A percentile compares a stretch with the other conserved stretches of the same genome.
Evolutionary conservation across 2,113 vertebrate genomes (phyloP).

Genomic region (Australoheros scitulus): DNA sequence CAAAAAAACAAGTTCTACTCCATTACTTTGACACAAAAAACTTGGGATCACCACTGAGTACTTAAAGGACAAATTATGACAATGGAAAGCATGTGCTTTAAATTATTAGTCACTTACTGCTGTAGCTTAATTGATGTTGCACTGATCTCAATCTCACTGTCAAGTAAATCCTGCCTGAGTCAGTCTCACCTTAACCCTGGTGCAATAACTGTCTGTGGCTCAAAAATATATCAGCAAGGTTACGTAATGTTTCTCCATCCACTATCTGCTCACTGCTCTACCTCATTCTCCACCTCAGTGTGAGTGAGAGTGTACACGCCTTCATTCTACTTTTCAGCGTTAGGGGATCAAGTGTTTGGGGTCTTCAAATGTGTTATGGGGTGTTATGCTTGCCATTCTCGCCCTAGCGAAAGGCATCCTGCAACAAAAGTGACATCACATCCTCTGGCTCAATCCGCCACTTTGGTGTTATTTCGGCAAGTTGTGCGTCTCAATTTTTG

Average conservation of each 20-base stretch:
- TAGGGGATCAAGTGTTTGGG: no score
- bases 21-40: neutral
- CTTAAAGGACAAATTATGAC: neutral
- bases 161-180: neutral
- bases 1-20: neutral
- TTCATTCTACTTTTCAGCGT: no score
- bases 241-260: neutral
- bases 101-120: neutral
- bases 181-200: neutral
- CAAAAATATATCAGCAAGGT: neutral
- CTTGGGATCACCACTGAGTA: neutral
- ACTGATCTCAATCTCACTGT: neutral
- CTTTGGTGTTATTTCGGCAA: no score
- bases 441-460: no score
- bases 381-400: no score
- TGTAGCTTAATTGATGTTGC: neutral
- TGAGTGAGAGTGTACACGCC: no score
- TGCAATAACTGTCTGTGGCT: neutral
- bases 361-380: no score
- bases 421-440: no score
- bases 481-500: no score
- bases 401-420: no score
- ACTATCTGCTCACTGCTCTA: neutral
- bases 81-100: neutral
- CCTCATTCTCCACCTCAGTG: no score